Evolutionary conservation across 1,140 invertebrate genomes (phyloP).

Genomic region (Drosophila subpulchrella): DNA sequence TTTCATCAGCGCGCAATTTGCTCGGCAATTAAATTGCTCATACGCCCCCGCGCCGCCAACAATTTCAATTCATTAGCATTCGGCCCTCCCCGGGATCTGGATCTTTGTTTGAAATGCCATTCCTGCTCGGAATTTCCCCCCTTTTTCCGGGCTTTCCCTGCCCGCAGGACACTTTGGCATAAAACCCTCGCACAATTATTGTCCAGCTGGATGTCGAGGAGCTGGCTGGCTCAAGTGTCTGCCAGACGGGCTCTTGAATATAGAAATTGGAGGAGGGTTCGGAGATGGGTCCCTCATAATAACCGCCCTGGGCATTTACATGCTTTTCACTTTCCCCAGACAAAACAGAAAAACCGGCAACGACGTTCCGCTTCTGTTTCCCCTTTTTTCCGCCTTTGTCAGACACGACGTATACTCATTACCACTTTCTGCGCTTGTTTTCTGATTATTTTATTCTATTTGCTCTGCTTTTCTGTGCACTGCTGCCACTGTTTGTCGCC

Average conservation of each 20-base stretch:
- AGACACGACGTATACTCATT: slow-evolving; percentile 71
- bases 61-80: slow-evolving; percentile 82
- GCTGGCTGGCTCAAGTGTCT: slow-evolving; percentile 61
- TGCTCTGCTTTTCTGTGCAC: slow-evolving; percentile 33
- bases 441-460: slow-evolving; percentile 77
- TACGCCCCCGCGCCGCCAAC: slow-evolving; percentile 49
- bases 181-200: slow-evolving; percentile 49
- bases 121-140: slow-evolving; percentile 6
- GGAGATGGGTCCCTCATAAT: slow-evolving; percentile 28
- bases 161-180: slow-evolving; percentile 54
- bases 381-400: slow-evolving; percentile 26
- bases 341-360: slow-evolving; percentile 48
- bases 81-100: slow-evolving; percentile 7
- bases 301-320: slow-evolving; percentile 66
- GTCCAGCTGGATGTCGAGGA: slow-evolving; percentile 41
- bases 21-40: slow-evolving; percentile 71
- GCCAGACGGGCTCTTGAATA: slow-evolving; percentile 30
- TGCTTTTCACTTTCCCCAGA: slow-evolving; percentile 76
- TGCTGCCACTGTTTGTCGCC: slow-evolving; percentile 18
- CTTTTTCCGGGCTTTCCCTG: slow-evolving; percentile 31
- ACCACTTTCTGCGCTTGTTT: slow-evolving; percentile 72
- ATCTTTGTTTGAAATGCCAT: slow-evolving; percentile 34
- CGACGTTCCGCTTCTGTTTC: slow-evolving; percentile 11
- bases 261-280: slow-evolving; percentile 1
- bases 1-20: slow-evolving; percentile 57